Evolutionary conservation across 53 echinoderm and acorn worm genomes (phyloP).

Genomic region (Glandiceps talaboti): DNA sequence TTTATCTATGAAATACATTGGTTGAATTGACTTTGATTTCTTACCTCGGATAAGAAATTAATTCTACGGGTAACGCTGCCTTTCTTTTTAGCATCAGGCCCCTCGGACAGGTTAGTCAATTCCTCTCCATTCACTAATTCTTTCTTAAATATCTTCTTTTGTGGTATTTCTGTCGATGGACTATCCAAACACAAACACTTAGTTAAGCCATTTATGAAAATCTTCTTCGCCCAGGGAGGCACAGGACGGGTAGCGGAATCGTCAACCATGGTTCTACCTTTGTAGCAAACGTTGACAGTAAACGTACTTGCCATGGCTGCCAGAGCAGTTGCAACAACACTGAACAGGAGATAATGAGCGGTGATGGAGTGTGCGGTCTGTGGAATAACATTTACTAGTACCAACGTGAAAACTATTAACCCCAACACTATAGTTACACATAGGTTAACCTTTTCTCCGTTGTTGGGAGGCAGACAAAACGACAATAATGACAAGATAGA

Average conservation of each 20-base stretch:
- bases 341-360: not conserved
- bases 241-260: not conserved
- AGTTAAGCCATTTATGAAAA: not conserved
- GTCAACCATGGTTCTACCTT: not conserved
- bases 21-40: no score
- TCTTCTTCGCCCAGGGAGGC: not conserved
- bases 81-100: no score
- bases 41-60: no score
- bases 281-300: not conserved
- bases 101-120: no score
- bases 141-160: not conserved
- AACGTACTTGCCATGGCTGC: not conserved
- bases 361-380: constrained; percentile 1
- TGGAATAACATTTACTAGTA: not conserved
- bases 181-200: not conserved
- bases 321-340: not conserved
- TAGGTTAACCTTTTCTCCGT: not conserved
- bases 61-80: no score
- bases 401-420: not conserved
- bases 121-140: not conserved
- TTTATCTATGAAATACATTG: no score
- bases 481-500: not conserved
- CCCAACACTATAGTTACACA: not conserved
- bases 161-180: not conserved
- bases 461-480: not conserved